phyloP scores from a whole-genome alignment of 37 sponge, comb jelly and placozoan species.

The Aplysina aerophoba region DNA sequence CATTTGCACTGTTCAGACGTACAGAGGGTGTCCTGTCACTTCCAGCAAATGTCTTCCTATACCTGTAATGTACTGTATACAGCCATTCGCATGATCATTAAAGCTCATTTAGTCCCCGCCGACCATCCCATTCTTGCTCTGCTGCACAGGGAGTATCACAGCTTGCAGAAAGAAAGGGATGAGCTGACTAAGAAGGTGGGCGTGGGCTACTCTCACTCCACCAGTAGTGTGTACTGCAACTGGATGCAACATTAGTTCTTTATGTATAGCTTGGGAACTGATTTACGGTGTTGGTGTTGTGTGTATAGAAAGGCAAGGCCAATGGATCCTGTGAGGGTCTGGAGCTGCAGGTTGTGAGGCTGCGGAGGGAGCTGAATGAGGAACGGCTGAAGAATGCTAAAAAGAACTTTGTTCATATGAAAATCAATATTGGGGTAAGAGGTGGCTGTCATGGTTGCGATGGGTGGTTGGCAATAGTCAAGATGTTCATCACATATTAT shows the following conservation, averaged over 20 bases:
- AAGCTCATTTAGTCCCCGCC: no score
- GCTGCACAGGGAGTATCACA: neutral
- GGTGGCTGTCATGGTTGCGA: neutral
- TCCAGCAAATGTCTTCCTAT: no score
- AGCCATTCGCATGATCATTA: no score
- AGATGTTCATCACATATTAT: no score
- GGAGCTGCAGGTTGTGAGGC: slow-evolving; percentile 4
- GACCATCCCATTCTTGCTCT: no score
- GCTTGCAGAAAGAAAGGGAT: neutral
- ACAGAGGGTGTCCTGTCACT: no score
- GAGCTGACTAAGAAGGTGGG: neutral
- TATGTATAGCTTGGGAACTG: no score
- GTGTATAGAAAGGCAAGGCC: neutral
- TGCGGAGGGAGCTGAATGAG: slow-evolving; percentile 18
- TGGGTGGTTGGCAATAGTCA: no score
- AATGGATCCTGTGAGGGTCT: slow-evolving; percentile 8
- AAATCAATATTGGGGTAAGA: neutral
- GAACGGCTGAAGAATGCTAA: neutral
- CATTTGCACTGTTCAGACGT: no score
- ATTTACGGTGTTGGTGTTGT: neutral
- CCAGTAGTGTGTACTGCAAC: no score
- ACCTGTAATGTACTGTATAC: no score
- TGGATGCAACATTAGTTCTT: no score
- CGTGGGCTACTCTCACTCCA: neutral
- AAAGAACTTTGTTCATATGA: slow-evolving; percentile 6